Percentiles rank a stretch among this genome's conserved stretches.
These are phyloP conservation scores for Noctua fimbriata DNA, from an alignment of 2,888 invertebrate species.

Conservation along the genomic window DNA sequence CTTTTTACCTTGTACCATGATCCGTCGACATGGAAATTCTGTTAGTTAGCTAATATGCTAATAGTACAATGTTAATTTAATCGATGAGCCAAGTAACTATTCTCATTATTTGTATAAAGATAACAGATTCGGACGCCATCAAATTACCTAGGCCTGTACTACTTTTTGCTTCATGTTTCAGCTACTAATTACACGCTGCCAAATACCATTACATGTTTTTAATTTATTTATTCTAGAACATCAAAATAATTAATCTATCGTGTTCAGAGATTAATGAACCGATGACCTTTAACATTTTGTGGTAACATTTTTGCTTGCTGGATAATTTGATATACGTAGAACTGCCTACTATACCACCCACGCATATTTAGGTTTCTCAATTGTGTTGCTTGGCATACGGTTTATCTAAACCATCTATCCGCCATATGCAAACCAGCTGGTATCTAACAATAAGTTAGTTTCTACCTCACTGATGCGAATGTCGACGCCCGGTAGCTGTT, in stretches of 20 bases:
- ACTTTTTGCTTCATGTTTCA: slow-evolving; percentile 33
- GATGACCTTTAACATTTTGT: slow-evolving; percentile 35
- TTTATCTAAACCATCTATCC: slow-evolving; percentile 70
- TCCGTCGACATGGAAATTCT: slow-evolving; percentile 42
- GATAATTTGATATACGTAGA: slow-evolving; percentile 6
- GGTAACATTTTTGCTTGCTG: slow-evolving; percentile 33
- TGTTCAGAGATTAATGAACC: slow-evolving; percentile 46
- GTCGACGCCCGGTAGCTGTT: slow-evolving; percentile 70
- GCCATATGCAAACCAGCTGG: slow-evolving; percentile 79
- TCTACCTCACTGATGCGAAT: slow-evolving; percentile 30
- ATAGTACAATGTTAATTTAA: slow-evolving; percentile 38
- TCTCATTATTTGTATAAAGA: slow-evolving; percentile 24
- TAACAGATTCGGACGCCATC: slow-evolving; percentile 14
- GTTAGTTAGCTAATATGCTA: slow-evolving; percentile 35
- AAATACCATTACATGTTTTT: slow-evolving; percentile 44
- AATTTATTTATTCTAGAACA: slow-evolving; percentile 43
- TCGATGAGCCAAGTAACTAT: background rate
- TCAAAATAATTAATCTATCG: slow-evolving; percentile 40
- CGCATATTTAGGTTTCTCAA: slow-evolving; percentile 44
- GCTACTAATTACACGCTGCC: slow-evolving; percentile 42
- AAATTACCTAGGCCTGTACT: background rate
- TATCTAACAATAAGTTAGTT: slow-evolving; percentile 68
- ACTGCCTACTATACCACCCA: slow-evolving; percentile 46
- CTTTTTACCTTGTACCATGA: slow-evolving; percentile 32
- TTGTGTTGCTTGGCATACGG: slow-evolving; percentile 60